These are phyloP conservation scores for Megalops cyprinoides DNA, from an alignment of 2,797 vertebrate species.

Conservation along the genomic window DNA sequence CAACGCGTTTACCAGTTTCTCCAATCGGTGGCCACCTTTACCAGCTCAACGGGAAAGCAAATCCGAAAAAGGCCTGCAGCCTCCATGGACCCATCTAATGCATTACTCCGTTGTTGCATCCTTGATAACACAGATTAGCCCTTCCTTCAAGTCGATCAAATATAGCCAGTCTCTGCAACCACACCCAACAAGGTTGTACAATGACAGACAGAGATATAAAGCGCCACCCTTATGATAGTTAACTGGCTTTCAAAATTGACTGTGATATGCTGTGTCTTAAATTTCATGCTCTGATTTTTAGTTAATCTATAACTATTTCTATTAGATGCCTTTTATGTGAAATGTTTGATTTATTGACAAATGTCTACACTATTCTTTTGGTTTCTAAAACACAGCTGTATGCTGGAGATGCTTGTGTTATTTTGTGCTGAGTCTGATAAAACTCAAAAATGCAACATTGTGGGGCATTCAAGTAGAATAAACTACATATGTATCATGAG, in stretches of 20 bases:
- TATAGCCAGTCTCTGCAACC: neutral
- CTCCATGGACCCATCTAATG: neutral
- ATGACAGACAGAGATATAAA: neutral
- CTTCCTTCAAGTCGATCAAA: neutral
- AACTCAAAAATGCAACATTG: neutral
- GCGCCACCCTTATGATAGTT: neutral
- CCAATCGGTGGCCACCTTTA: neutral
- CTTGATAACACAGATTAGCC: neutral
- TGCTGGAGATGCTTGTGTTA: neutral
- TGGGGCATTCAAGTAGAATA: neutral
- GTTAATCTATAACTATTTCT: neutral
- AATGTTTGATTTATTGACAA: conserved; percentile 2
- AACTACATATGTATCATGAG: neutral
- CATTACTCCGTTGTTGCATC: neutral
- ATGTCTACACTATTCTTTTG: neutral
- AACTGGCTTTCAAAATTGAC: neutral
- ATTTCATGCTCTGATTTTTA: neutral
- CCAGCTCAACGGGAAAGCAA: neutral
- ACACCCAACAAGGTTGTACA: neutral
- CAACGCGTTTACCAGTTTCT: too few species aligned
- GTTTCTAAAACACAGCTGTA: neutral
- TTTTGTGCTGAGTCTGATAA: neutral
- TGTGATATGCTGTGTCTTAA: neutral
- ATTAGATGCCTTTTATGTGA: neutral
- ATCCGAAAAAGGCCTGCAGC: neutral